Conservation (phyloP, 2,113 vertebrate genomes). For the Cyrtonyx montezumae region DNA sequence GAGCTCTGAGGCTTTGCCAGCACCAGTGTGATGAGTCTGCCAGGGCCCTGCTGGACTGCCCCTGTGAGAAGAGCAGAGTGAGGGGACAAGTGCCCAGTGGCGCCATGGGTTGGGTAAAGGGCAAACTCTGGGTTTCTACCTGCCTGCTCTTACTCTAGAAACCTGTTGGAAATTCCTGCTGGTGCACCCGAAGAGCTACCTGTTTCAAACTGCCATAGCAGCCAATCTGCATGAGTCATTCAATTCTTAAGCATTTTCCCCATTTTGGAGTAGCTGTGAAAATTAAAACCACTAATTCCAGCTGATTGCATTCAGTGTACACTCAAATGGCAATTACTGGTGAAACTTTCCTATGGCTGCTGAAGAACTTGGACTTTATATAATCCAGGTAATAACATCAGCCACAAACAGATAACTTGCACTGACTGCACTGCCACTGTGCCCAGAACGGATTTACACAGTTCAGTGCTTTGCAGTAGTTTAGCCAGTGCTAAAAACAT, state of each 20-base stretch:
- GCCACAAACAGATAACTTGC: background rate
- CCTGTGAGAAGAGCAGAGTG: background rate
- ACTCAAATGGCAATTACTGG: background rate
- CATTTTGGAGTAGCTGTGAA: slow-evolving; percentile 38
- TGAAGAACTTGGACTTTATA: background rate
- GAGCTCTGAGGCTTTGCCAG: background rate
- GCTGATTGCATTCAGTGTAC: background rate
- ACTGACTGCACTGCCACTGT: background rate
- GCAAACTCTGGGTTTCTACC: background rate
- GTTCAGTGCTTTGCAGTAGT: background rate
- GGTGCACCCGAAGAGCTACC: slow-evolving; percentile 8
- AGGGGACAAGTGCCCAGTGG: background rate
- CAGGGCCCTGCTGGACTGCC: background rate
- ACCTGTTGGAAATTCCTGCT: slow-evolving; percentile 4
- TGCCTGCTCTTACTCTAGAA: background rate
- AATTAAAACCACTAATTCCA: slow-evolving; percentile 30
- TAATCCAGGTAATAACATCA: background rate
- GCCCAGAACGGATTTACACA: background rate
- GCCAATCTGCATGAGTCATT: slow-evolving; percentile 32
- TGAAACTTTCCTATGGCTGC: background rate
- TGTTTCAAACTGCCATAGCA: slow-evolving; percentile 23
- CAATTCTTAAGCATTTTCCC: slow-evolving; percentile 12
- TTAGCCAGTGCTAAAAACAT: background rate
- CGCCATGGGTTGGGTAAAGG: background rate
- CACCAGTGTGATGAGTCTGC: background rate